Percentiles rank a stretch among this genome's conserved stretches.
Conservation (phyloP, 1,140 invertebrate genomes). For the Galleria mellonella region DNA sequence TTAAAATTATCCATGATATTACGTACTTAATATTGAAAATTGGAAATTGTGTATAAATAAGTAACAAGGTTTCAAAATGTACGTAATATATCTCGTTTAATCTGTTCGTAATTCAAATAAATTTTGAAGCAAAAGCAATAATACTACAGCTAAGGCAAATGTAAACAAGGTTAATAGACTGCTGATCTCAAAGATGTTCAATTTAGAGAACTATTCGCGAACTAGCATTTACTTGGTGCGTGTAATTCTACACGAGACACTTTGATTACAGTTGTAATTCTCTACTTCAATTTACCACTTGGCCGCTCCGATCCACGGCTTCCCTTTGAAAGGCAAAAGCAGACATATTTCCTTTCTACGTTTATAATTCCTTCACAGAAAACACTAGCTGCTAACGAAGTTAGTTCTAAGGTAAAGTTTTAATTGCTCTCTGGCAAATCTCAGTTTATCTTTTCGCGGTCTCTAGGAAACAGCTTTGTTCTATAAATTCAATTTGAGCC, state of each 20-base stretch:
- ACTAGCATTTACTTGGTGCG: conserved; percentile 6
- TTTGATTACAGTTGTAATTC: conserved; percentile 27
- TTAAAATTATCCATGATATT: too few species aligned
- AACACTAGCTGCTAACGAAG: conserved; percentile 56
- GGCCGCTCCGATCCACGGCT: conserved; percentile 18
- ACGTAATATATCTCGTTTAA: not conserved
- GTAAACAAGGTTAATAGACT: not conserved
- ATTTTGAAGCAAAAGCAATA: not conserved
- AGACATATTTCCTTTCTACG: conserved; percentile 42
- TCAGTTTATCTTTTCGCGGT: conserved; percentile 64
- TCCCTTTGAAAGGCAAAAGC: conserved; percentile 40
- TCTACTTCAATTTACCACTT: conserved; percentile 32
- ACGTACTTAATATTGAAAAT: too few species aligned
- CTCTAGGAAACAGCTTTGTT: conserved; percentile 50
- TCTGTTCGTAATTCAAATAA: too few species aligned
- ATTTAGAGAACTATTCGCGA: conserved; percentile 9
- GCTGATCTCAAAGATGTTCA: conserved; percentile 8
- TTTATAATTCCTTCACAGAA: conserved; percentile 37
- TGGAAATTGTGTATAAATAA: too few species aligned
- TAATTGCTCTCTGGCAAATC: conserved; percentile 62
- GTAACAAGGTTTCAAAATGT: too few species aligned
- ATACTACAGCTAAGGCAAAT: not conserved
- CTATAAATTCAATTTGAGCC: conserved; percentile 59
- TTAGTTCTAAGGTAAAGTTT: conserved; percentile 67
- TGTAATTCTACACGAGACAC: conserved; percentile 26